Percentiles rank a stretch among this genome's conserved stretches.
Conservation (phyloP, 2,888 invertebrate genomes). For the Tetragonisca angustula region DNA sequence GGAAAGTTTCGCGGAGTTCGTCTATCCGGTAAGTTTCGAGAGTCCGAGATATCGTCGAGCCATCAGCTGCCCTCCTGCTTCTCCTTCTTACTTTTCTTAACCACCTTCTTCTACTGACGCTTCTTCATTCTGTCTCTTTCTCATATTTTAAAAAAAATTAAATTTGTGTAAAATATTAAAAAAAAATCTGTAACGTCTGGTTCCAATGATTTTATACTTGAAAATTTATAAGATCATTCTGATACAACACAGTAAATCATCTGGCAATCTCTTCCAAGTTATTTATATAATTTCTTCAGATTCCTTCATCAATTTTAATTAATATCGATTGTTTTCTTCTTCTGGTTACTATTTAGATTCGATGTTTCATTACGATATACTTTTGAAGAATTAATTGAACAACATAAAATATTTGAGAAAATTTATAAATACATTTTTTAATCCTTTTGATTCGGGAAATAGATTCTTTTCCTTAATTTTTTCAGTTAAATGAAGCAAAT, state of each 20-base stretch:
- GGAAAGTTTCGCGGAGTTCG: slow-evolving; percentile 69
- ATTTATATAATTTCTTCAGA: not conserved
- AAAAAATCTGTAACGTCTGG: slow-evolving; percentile 70
- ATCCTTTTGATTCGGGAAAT: no score
- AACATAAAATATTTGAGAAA: no score
- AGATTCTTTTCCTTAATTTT: no score
- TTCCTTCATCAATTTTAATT: no score
- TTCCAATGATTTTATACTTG: not conserved
- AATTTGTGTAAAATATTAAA: slow-evolving; percentile 54
- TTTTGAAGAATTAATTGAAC: no score
- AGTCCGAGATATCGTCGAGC: slow-evolving; percentile 71
- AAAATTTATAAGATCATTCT: not conserved
- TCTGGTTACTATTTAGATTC: no score
- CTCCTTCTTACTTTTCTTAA: slow-evolving; percentile 9
- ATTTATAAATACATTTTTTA: no score
- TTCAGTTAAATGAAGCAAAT: no score
- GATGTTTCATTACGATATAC: no score
- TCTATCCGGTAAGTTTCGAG: slow-evolving; percentile 71
- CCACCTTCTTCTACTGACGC: slow-evolving; percentile 8
- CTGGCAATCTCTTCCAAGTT: not conserved
- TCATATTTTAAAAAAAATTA: slow-evolving; percentile 61
- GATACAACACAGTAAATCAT: not conserved
- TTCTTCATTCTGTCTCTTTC: slow-evolving; percentile 27
- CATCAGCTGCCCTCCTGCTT: slow-evolving; percentile 61
- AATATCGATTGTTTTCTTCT: no score